phyloP scores from a whole-genome alignment of 2,888 invertebrate species.

The Parelbella ahira region DNA sequence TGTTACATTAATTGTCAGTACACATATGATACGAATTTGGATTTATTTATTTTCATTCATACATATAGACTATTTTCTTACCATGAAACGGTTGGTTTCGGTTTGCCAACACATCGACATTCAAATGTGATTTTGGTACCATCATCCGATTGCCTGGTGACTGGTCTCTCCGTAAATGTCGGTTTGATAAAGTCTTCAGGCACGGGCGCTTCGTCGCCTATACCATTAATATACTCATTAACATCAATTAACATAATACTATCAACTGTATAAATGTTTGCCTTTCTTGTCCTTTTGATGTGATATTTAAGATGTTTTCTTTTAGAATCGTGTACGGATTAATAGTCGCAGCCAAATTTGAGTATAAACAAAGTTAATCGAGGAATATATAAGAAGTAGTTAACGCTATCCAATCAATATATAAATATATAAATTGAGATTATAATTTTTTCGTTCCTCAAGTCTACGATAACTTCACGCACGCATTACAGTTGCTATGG shows the following conservation, averaged over 20 bases:
- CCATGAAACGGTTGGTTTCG: conserved; percentile 96
- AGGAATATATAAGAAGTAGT: conserved; percentile 59
- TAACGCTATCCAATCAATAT: conserved; percentile 51
- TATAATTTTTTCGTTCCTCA: conserved; percentile 45
- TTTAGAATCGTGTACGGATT: conserved; percentile 51
- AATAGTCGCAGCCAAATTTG: conserved; percentile 39
- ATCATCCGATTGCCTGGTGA: conserved; percentile 97
- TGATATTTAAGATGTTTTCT: conserved; percentile 78
- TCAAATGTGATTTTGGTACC: conserved; percentile 97
- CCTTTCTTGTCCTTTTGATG: conserved; percentile 32
- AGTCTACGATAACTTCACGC: conserved; percentile 58
- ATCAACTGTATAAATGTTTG: conserved; percentile 48
- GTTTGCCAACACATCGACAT: conserved; percentile 98
- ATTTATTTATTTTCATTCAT: too few species aligned
- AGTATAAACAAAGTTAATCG: conserved; percentile 60
- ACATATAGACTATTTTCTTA: too few species aligned
- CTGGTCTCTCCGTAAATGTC: conserved; percentile 98
- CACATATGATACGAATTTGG: too few species aligned
- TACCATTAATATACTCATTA: conserved; percentile 51
- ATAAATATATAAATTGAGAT: conserved; percentile 42
- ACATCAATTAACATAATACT: conserved; percentile 35
- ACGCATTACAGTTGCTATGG: conserved; percentile 77
- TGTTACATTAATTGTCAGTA: conserved; percentile 42
- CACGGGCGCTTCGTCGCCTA: conserved; percentile 97
- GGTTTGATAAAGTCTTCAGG: conserved; percentile 97